Percentiles rank a stretch among this genome's conserved stretches.
Evolutionary conservation across 2,888 invertebrate genomes (phyloP).

Genomic region (Spodoptera exigua): DNA sequence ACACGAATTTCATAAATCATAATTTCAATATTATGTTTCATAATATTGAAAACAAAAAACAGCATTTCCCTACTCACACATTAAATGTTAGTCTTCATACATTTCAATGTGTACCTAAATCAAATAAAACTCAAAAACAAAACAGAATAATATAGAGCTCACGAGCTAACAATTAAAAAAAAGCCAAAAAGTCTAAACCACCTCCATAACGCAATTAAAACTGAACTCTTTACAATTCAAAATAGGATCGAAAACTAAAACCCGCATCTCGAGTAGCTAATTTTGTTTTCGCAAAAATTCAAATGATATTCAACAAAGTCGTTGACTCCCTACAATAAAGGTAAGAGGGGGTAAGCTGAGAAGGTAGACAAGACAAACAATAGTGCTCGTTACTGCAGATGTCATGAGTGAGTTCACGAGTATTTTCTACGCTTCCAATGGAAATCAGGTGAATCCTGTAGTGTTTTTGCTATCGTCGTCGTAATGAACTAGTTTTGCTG

Average conservation of each 20-base stretch:
- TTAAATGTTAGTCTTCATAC: too few relatives aligned
- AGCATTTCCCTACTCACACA: too few relatives aligned
- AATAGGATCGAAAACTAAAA: slow-evolving; percentile 17
- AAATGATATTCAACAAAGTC: slow-evolving; percentile 39
- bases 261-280: slow-evolving; percentile 1
- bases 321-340: slow-evolving; percentile 24
- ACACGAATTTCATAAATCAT: too few relatives aligned
- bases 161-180: too few relatives aligned
- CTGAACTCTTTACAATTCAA: background rate
- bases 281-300: slow-evolving; percentile 26
- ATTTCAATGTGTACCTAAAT: too few relatives aligned
- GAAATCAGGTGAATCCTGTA: slow-evolving; percentile 30
- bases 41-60: too few relatives aligned
- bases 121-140: too few relatives aligned
- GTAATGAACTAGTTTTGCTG: slow-evolving; percentile 3
- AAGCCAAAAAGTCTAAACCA: background rate
- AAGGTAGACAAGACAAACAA: slow-evolving; percentile 48
- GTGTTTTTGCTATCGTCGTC: background rate
- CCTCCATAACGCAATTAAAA: background rate
- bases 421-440: slow-evolving; percentile 50
- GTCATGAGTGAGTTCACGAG: slow-evolving; percentile 44
- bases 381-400: slow-evolving; percentile 42
- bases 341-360: slow-evolving; percentile 31
- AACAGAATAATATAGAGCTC: too few relatives aligned
- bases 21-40: too few relatives aligned